Conservation (phyloP, 1,140 invertebrate genomes). For the Drosophila bifasciata region DNA sequence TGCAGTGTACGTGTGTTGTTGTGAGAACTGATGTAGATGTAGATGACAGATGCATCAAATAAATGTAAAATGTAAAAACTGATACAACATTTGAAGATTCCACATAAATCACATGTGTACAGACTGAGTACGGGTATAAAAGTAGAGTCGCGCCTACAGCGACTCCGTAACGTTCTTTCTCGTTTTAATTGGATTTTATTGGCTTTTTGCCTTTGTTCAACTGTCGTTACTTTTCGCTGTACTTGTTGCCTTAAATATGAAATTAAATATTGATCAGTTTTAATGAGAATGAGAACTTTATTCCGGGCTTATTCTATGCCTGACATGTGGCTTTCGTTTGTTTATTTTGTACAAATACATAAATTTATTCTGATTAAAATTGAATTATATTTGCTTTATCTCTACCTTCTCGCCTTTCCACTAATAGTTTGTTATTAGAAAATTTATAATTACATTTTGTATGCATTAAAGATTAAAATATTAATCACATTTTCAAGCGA, state of each 20-base stretch:
- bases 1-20: too few species aligned
- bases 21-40: too few species aligned
- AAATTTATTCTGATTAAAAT: constrained; percentile 11
- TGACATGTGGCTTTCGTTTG: neutral
- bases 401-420: neutral
- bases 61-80: too few species aligned
- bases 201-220: neutral
- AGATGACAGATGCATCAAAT: too few species aligned
- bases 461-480: constrained; percentile 12
- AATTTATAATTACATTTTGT: constrained; percentile 16
- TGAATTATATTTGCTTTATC: neutral
- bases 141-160: too few species aligned
- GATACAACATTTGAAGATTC: too few species aligned
- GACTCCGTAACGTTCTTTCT: too few species aligned
- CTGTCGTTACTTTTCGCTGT: neutral
- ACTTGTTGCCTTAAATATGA: neutral
- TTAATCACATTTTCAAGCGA: neutral
- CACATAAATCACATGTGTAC: too few species aligned
- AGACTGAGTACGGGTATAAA: too few species aligned
- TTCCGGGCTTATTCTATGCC: too few species aligned
- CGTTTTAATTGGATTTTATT: constrained; percentile 34
- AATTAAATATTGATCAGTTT: constrained; percentile 3
- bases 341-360: neutral
- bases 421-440: constrained; percentile 9
- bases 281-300: neutral